Base-by-base conservation (phyloP, 2,113 vertebrate genomes). In the Pangasianodon gigas region DNA sequence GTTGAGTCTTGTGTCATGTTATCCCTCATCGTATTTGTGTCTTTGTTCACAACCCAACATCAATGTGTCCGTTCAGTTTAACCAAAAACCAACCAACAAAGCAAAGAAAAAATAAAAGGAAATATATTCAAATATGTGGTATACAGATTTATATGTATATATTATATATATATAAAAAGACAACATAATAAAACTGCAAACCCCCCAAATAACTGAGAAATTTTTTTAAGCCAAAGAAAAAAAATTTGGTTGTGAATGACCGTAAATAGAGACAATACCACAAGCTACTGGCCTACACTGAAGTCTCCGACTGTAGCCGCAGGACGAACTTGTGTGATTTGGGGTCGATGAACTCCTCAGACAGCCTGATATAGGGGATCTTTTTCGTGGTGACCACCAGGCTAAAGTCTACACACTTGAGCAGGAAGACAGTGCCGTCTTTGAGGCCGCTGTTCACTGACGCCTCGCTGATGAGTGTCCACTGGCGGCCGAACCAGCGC, bases 271-370 rank as follows among this genome's bases (percentile, higher is more conserved):
- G 87, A 89, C 48, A 67, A 91, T 14, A 87, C 37, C 52, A 67
- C 41, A 52, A 26, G 56, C 19, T 26, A 21, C n/a, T 46, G n/a
- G 13, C 16, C 77, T 87, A 92, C 54, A 92, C 95, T 0, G 96
- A 96, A 19, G 96, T 96, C 91, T 96, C 95, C 24, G 96, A 96
- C 95, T 99, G 98, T 93, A 99, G 96, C 95, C 98, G 95, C 97
- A 99, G 97, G 90, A 99, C 97, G 16, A 99, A 99, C 94, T 99
- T 99, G 96, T 99, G 98, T 1, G 97, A 98, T 93, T 99, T 99
- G 77, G 98, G 98, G 95, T 99, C 98, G 91, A 99, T 97, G 11
- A 99, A 99, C 90, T 99, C 97, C 95, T 99, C 98, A 0, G 97
- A 97, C 67, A 99, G 97, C 71, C 97, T 97, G 92, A 99, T 96